phyloP scores from a whole-genome alignment of 2,888 invertebrate genomes.

The Baccha elongata region DNA sequence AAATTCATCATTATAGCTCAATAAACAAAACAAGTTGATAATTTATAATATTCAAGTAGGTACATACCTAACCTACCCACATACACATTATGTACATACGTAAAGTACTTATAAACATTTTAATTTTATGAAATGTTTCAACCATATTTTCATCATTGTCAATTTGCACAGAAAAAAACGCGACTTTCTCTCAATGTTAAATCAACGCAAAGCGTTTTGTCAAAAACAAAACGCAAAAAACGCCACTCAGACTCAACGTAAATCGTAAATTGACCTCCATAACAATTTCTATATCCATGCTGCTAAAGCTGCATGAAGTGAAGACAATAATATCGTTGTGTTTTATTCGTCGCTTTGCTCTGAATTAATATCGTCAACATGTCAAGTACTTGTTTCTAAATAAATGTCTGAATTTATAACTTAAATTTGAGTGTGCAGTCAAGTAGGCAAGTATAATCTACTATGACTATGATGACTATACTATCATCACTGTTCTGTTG shows the following conservation, averaged over 20 bases:
- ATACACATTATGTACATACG: too few species aligned
- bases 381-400: constrained; percentile 12
- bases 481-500: background rate
- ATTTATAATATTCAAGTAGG: too few species aligned
- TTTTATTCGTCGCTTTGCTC: constrained; percentile 1
- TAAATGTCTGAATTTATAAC: constrained; percentile 15
- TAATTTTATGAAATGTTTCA: constrained; percentile 5
- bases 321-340: constrained; percentile 2
- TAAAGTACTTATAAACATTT: background rate
- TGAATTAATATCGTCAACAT: constrained; percentile 9
- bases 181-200: constrained; percentile 25
- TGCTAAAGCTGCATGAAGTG: background rate
- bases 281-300: constrained; percentile 15
- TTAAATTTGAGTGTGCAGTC: constrained; percentile 3
- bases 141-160: background rate
- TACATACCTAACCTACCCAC: too few species aligned
- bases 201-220: constrained; percentile 6
- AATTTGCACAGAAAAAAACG: constrained; percentile 6
- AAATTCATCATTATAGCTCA: constrained; percentile 6
- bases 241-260: background rate
- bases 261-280: constrained; percentile 29
- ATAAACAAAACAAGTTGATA: too few species aligned
- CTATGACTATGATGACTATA: background rate
- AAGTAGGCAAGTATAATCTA: background rate
- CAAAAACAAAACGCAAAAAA: constrained; percentile 17